Evolutionary conservation across 2,888 invertebrate genomes (phyloP).

Genomic region (Catonia carolina): DNA sequence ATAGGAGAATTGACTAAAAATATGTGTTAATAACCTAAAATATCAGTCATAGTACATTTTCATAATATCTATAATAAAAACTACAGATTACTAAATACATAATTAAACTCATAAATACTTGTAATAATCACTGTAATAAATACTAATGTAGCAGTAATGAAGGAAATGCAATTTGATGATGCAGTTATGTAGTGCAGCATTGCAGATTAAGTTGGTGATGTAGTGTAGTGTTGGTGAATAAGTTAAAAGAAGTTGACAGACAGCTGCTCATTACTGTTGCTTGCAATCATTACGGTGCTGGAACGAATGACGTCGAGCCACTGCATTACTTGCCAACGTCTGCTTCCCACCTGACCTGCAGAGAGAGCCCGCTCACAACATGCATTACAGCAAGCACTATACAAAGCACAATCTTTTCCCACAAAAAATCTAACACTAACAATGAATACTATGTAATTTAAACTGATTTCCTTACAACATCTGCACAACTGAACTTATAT

Average conservation of each 20-base stretch:
- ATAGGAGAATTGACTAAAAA: too few species aligned
- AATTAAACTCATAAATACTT: too few species aligned
- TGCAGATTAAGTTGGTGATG: neutral
- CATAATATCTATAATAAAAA: too few species aligned
- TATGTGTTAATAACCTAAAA: too few species aligned
- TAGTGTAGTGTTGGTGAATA: neutral
- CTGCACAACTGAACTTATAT: too few species aligned
- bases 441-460: neutral
- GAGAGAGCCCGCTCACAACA: slow-evolving; percentile 19
- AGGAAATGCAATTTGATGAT: neutral
- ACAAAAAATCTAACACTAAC: neutral
- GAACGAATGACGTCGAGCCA: slow-evolving; percentile 30
- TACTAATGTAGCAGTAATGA: too few species aligned
- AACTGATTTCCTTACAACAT: neutral
- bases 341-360: slow-evolving; percentile 22
- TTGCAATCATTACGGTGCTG: slow-evolving; percentile 32
- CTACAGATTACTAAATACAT: too few species aligned
- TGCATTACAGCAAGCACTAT: slow-evolving; percentile 29
- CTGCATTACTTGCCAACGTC: slow-evolving; percentile 18
- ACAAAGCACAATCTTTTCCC: slow-evolving; percentile 7
- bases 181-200: neutral
- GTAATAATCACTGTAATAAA: too few species aligned
- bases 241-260: too few species aligned
- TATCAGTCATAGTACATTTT: too few species aligned
- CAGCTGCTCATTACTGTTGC: slow-evolving; percentile 24